These are phyloP conservation scores for Arctia plantaginis DNA, from an alignment of 2,888 invertebrate species.

Conservation along the genomic window DNA sequence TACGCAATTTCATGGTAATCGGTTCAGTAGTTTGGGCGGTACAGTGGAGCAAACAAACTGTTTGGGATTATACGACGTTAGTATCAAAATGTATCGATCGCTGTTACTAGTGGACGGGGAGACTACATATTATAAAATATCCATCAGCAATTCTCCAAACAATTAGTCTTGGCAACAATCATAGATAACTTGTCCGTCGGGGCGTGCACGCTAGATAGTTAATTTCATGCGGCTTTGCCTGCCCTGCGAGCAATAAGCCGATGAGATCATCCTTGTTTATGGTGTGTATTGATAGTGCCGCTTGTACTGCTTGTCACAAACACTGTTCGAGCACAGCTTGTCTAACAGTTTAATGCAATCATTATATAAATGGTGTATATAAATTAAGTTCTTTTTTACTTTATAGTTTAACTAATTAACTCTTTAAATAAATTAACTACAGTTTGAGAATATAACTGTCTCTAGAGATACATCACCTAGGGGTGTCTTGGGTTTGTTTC, in stretches of 20 bases:
- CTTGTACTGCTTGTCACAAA: conserved; percentile 4
- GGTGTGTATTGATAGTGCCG: conserved; percentile 18
- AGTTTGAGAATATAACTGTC: too few relatives aligned
- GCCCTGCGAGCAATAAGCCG: conserved; percentile 51
- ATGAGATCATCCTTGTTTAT: conserved; percentile 62
- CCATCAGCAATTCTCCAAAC: background rate
- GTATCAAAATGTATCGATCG: too few relatives aligned
- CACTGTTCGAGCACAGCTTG: background rate
- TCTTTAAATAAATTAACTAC: too few relatives aligned
- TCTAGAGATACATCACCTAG: too few relatives aligned
- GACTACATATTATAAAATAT: background rate
- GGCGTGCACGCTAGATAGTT: conserved; percentile 40
- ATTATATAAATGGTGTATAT: background rate
- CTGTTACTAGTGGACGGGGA: too few relatives aligned
- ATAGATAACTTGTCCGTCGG: conserved; percentile 15
- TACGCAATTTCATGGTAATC: too few relatives aligned
- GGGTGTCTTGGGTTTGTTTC: too few relatives aligned
- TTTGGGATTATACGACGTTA: too few relatives aligned
- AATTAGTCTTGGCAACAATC: conserved; percentile 16
- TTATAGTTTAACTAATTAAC: too few relatives aligned
- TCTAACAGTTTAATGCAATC: background rate
- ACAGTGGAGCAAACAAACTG: too few relatives aligned
- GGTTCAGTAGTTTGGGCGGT: too few relatives aligned
- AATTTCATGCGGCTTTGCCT: conserved; percentile 59
- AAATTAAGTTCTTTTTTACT: background rate